Evolutionary conservation across 2,888 invertebrate species (phyloP).

Genomic region (Dermolepida albohirtum): DNA sequence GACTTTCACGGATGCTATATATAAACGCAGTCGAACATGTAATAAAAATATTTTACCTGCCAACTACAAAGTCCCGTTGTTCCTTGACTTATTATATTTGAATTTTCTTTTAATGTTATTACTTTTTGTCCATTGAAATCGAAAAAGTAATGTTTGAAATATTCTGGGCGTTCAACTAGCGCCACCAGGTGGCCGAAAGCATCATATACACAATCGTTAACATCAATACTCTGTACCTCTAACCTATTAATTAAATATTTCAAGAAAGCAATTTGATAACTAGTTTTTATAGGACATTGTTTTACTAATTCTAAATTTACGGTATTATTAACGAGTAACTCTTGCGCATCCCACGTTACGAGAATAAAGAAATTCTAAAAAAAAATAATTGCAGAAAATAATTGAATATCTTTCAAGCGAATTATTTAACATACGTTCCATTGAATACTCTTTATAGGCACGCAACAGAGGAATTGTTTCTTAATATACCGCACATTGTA

Average conservation of each 20-base stretch:
- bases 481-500: constrained; percentile 46
- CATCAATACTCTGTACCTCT: constrained; percentile 68
- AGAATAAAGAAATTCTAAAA: constrained; percentile 51
- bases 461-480: constrained; percentile 59
- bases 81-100: constrained; percentile 78
- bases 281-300: constrained; percentile 72
- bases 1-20: too few relatives aligned
- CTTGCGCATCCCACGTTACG: constrained; percentile 69
- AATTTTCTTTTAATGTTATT: constrained; percentile 77
- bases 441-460: constrained; percentile 50
- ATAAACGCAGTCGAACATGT: too few relatives aligned
- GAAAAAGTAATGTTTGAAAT: constrained; percentile 75
- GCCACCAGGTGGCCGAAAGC: constrained; percentile 70
- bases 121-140: constrained; percentile 67
- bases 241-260: constrained; percentile 73
- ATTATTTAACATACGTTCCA: constrained; percentile 49
- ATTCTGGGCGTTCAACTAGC: constrained; percentile 55
- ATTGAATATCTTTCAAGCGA: constrained; percentile 5
- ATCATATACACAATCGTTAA: constrained; percentile 76
- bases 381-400: constrained; percentile 7
- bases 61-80: constrained; percentile 85
- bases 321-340: constrained; percentile 70
- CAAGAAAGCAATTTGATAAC: constrained; percentile 75
- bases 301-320: constrained; percentile 68
- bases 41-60: constrained; percentile 69